A percentile compares a stretch with the other conserved stretches of the same genome.
phyloP scores from a whole-genome alignment of 2,888 invertebrate species.

The Phytoseiulus persimilis region DNA sequence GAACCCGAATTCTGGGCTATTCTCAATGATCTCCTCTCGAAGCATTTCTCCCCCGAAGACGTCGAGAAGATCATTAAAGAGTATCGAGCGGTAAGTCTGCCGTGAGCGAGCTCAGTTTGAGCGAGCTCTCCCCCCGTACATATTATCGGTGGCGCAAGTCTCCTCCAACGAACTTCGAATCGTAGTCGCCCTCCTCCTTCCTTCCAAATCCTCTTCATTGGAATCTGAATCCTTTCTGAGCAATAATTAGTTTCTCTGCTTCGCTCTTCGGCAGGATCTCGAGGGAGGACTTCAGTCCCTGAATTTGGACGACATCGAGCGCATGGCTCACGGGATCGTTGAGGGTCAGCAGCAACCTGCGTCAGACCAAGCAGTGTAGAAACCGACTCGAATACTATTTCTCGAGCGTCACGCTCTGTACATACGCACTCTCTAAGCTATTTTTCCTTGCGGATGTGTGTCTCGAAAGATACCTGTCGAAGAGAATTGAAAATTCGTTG shows the following conservation, averaged over 20 bases:
- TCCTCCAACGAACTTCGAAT: too few species aligned
- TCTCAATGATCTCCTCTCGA: background rate
- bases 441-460: background rate
- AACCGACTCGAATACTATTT: background rate
- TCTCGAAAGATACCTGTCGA: background rate
- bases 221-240: too few species aligned
- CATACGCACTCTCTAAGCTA: background rate
- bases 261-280: conserved; percentile 13
- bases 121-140: too few species aligned
- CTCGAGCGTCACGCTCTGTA: background rate
- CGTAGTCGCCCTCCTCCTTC: too few species aligned
- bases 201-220: too few species aligned
- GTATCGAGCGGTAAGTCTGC: conserved; percentile 12
- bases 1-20: conserved; percentile 10
- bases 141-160: too few species aligned
- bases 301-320: conserved; percentile 25
- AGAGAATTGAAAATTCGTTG: background rate
- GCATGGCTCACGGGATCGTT: conserved; percentile 27
- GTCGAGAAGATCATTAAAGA: conserved; percentile 28
- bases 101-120: too few species aligned
- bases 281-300: conserved; percentile 19
- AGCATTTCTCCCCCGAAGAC: conserved; percentile 30
- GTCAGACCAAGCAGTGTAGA: background rate
- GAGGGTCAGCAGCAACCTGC: conserved; percentile 23
- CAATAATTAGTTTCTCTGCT: background rate